Evolutionary conservation across 2,797 vertebrate genomes (phyloP), one percentile per base, ranked within the genome.

Genomic region (Peromyscus aztecus): DNA sequence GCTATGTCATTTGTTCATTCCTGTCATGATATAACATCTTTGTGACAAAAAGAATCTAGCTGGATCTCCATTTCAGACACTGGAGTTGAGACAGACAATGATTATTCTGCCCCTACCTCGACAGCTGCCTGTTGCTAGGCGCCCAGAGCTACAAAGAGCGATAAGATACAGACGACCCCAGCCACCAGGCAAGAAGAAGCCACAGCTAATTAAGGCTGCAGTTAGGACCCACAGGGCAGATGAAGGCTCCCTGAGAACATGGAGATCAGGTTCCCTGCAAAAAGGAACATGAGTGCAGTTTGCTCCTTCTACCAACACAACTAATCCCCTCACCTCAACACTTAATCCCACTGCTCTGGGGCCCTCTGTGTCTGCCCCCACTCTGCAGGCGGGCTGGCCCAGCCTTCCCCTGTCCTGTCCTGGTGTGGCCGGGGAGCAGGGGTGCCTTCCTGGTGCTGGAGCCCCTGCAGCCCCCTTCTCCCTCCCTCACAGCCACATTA

Each of bases 241-340:
- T 2, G 90, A 94, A 89, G 89, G 90, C 90, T 69, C 77, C 85
- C 71, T 19, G 49, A 91, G 91, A 96, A 92, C 85, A 71, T 13
- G 81, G 85, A 82, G 92, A 96, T 97, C 95, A 95, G 81, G 88
- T 94, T 94, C 86, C 91, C 89, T 12, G 1, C 37, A 87, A 71
- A 94, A 73, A 93, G 21, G 78, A 77, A 96, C 94, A 92, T n/a
- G 63, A 96, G 43, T 96, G 87, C 52, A 82, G 94, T 96, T 46
- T 94, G 93, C 59, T 82, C 59, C 82, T 97, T 97, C 90, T 69
- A 94, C 37, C 85, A 90, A 97, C 77, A 90, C 17, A 9, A 9
- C 96, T 96, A 97, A 97, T 97, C 94, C 84, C 24, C 84, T 96
- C 90, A 83, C 94, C 89, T 93, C 29, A 6, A 65, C 94, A 76